A percentile compares a stretch with the other conserved stretches of the same genome.
Conservation (phyloP, 2,888 invertebrate species). For the Caenorhabditis zanzibari region DNA sequence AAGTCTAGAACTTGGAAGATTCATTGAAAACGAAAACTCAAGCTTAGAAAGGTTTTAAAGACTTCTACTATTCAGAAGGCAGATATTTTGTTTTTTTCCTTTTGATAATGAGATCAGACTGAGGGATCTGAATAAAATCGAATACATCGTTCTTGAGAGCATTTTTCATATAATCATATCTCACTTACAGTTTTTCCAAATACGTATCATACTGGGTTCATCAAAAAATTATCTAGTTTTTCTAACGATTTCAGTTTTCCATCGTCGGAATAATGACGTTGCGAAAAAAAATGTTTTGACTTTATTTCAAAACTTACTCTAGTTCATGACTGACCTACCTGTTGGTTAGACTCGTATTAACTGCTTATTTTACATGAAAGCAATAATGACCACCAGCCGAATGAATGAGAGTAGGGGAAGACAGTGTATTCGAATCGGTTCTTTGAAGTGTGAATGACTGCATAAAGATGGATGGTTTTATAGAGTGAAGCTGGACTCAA, state of each 20-base stretch:
- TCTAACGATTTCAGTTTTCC: too few species aligned
- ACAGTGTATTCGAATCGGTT: conserved; percentile 1
- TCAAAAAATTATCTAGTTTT: too few species aligned
- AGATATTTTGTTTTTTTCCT: conserved; percentile 8
- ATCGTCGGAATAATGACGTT: too few species aligned
- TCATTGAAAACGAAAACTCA: too few species aligned
- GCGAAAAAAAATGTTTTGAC: too few species aligned
- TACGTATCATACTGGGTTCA: too few species aligned
- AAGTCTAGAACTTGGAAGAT: not conserved
- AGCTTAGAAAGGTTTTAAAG: too few species aligned
- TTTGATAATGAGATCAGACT: conserved; percentile 2
- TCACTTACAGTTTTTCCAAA: too few species aligned
- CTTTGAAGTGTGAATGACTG: conserved; percentile 27
- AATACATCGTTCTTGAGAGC: conserved; percentile 24
- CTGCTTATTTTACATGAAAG: conserved; percentile 50
- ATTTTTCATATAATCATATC: too few species aligned
- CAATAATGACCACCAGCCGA: not conserved
- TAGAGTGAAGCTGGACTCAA: conserved; percentile 42
- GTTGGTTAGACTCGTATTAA: conserved; percentile 42
- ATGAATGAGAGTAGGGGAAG: conserved; percentile 2
- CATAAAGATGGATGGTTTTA: conserved; percentile 2
- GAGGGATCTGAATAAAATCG: conserved; percentile 59
- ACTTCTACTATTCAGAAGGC: too few species aligned
- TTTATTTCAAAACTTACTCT: conserved; percentile 12
- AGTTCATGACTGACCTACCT: conserved; percentile 38